A percentile compares a stretch with the other conserved stretches of the same genome.
Conservation (phyloP, 2,113 vertebrate species). For the Pelecanus crispus region DNA sequence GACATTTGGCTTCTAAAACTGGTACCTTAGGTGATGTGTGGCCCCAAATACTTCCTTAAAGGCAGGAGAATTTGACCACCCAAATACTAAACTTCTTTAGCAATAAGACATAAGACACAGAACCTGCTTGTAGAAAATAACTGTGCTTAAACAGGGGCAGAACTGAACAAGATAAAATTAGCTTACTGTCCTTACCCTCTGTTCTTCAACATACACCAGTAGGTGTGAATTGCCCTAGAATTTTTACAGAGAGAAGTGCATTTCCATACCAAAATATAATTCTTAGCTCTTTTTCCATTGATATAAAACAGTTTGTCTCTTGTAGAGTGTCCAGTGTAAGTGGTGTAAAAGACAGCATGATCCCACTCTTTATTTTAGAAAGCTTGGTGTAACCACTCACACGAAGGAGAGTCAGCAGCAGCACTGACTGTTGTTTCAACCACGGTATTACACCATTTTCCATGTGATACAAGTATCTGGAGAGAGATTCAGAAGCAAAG, state of each 20-base stretch:
- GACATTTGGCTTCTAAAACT: not conserved
- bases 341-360: not conserved
- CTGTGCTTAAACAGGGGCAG: not conserved
- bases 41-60: not conserved
- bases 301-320: not conserved
- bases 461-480: not conserved
- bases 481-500: not conserved
- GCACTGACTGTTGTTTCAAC: not conserved
- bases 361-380: not conserved
- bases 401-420: not conserved
- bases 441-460: not conserved
- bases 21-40: not conserved
- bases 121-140: not conserved
- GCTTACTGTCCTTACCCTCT: not conserved
- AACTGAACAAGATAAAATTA: not conserved
- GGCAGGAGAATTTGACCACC: not conserved
- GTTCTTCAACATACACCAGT: not conserved
- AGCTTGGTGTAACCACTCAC: not conserved
- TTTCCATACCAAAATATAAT: not conserved
- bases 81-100: not conserved
- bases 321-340: not conserved
- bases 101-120: not conserved
- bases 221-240: not conserved
- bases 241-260: not conserved
- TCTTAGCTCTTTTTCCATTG: not conserved